phyloP scores from a whole-genome alignment of 2,888 invertebrate species.

The Diaperis boleti region DNA sequence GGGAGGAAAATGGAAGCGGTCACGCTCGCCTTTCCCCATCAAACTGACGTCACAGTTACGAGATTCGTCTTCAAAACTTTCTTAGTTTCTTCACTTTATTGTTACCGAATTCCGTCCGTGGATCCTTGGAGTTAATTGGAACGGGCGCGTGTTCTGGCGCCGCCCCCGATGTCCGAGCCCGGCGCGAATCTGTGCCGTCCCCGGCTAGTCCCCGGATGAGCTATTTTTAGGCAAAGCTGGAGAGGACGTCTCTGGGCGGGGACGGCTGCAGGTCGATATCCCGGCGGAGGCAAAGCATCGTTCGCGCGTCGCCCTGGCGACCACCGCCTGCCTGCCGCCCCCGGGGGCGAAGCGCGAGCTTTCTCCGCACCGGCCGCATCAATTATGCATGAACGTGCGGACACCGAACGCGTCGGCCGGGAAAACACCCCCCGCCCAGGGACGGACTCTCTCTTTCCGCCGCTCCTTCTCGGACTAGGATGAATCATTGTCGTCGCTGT shows the following conservation, averaged over 20 bases:
- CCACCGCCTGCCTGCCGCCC: conserved; percentile 46
- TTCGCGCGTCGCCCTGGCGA: conserved; percentile 44
- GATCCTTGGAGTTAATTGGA: too few species aligned
- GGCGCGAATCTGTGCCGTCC: conserved; percentile 35
- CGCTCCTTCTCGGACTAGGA: too few species aligned
- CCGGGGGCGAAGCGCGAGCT: conserved; percentile 38
- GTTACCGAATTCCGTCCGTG: too few species aligned
- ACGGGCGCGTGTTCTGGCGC: too few species aligned
- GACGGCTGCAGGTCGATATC: conserved; percentile 44
- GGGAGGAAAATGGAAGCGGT: conserved; percentile 42
- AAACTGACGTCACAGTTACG: conserved; percentile 34
- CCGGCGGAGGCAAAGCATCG: conserved; percentile 48
- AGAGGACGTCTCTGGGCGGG: conserved; percentile 46
- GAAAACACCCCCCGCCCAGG: conserved; percentile 39
- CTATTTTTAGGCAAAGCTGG: conserved; percentile 41
- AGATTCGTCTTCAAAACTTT: conserved; percentile 26
- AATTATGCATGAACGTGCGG: conserved; percentile 45
- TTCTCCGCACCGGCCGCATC: conserved; percentile 43
- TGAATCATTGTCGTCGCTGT: too few species aligned
- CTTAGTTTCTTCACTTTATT: conserved; percentile 9
- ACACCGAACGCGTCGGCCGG: conserved; percentile 42
- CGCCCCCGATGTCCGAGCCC: conserved; percentile 8
- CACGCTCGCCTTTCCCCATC: conserved; percentile 47
- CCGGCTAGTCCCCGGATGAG: conserved; percentile 10
- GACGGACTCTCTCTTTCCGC: too few species aligned